Percentiles rank a stretch among this genome's conserved stretches.
Evolutionary conservation across 2,113 vertebrate genomes (phyloP).

Genomic region (Callocephalon fimbriatum): DNA sequence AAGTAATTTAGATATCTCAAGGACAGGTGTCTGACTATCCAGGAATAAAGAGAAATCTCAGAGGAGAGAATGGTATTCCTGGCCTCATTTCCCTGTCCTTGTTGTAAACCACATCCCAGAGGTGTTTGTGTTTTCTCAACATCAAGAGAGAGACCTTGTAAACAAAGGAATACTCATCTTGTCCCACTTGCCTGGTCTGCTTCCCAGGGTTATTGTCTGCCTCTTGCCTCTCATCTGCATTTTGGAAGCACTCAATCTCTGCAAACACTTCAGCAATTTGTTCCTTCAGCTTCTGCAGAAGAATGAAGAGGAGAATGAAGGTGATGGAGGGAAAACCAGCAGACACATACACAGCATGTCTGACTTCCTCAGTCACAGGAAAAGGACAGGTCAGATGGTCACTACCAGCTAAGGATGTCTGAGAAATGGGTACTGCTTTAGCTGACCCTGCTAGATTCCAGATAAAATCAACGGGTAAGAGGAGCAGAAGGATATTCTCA

Average conservation of each 20-base stretch:
- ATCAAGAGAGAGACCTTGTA: not conserved
- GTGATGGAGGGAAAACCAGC: not conserved
- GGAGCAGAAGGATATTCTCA: not conserved
- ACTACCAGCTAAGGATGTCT: not conserved
- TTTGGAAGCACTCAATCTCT: conserved; percentile 88
- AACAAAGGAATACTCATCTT: not conserved
- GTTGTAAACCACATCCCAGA: not conserved
- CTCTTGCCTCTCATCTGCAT: conserved; percentile 83
- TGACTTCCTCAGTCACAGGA: not conserved
- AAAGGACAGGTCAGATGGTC: not conserved
- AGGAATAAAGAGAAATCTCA: not conserved
- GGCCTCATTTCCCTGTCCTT: not conserved
- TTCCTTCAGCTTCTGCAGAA: conserved; percentile 86
- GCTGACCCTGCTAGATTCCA: not conserved
- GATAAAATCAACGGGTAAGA: not conserved
- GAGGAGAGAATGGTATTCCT: not conserved
- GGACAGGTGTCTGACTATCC: not conserved
- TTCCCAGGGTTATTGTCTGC: not conserved
- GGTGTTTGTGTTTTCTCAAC: not conserved
- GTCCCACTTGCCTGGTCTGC: not conserved
- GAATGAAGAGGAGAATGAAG: not conserved
- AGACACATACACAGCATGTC: not conserved
- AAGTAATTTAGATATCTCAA: not conserved
- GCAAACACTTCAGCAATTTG: conserved; percentile 89
- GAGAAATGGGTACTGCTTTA: not conserved